Evolutionary conservation across 2,888 invertebrate species (phyloP), one percentile per base, ranked within the genome.

Genomic region (Piscicola geometra): DNA sequence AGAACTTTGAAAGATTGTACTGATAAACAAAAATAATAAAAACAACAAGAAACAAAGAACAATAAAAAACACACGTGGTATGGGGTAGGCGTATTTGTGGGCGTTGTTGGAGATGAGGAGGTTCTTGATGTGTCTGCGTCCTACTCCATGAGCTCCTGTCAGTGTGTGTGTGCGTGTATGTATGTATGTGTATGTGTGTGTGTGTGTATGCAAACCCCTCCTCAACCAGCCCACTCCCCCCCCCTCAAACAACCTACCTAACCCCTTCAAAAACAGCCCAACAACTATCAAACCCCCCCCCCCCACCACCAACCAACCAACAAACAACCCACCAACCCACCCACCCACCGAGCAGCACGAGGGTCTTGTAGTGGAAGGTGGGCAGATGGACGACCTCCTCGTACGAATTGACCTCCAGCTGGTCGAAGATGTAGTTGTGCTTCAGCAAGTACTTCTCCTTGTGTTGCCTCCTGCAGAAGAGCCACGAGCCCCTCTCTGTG

Each of bases 401-500:
- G 84, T 99, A 99, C 21, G 98, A 98, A 83, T 97, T 95, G 86
- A 99, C 90, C 88, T 99, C 98, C 85, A 99, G 90, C 88, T 97
- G 97, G 89, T 99, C 99, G 87, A 96, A 86, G 36, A 86, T 94
- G 78, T 96, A 94, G 86, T 96, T 96, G 88, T 98, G 97, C 88
- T 99, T 99, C 81, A 97, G 96, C 87, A 97, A 89, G 88, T 98
- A 98, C 88, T 98, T 98, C 88, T 98, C 98, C 86, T 94, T 93
- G 84, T 94, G 93, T 89, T 95, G 83, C 79, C 86, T 97, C 83
- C 86, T 87, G 89, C 95, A 95, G n/a, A 12, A 21, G 35, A 60
- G 41, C 73, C 73, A 73, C 21, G 33, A 30, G 35, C 73, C 41
- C 36, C 35, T 47, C n/a, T 47, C 64, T 71, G 70, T 41, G 41